A percentile compares a stretch with the other conserved stretches of the same genome.
Evolutionary conservation across 2,113 vertebrate genomes (phyloP).

Genomic region (Tragelaphus imberbis): DNA sequence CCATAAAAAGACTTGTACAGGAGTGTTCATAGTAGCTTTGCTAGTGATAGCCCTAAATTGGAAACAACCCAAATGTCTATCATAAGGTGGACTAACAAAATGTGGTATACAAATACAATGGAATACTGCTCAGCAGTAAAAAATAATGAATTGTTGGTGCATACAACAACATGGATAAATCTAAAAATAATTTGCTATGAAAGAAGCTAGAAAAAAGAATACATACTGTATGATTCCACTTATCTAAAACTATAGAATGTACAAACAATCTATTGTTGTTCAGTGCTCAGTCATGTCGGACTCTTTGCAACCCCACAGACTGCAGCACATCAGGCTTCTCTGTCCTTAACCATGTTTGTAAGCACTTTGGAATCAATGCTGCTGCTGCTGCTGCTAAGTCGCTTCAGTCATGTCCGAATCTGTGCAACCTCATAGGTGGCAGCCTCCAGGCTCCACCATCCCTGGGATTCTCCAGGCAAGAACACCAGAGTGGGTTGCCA

Average conservation of each 20-base stretch:
- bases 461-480: too few relatives aligned
- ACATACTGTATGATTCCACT: neutral
- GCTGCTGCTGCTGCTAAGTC: too few relatives aligned
- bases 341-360: neutral
- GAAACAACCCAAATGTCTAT: neutral
- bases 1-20: neutral
- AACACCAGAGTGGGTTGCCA: too few relatives aligned
- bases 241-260: neutral
- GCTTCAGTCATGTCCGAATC: too few relatives aligned
- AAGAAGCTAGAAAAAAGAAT: neutral
- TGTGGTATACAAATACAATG: neutral
- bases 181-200: neutral
- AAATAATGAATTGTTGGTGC: neutral
- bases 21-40: neutral
- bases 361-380: neutral
- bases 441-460: too few relatives aligned
- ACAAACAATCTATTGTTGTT: neutral
- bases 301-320: neutral
- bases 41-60: neutral
- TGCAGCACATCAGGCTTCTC: neutral
- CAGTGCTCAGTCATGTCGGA: neutral
- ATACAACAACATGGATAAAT: neutral
- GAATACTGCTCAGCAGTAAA: neutral
- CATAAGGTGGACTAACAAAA: neutral
- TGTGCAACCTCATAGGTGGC: too few relatives aligned